A percentile compares a stretch with the other conserved stretches of the same genome.
Evolutionary conservation across 2,113 vertebrate species (phyloP).

Genomic region (Sminthopsis crassicaudata): DNA sequence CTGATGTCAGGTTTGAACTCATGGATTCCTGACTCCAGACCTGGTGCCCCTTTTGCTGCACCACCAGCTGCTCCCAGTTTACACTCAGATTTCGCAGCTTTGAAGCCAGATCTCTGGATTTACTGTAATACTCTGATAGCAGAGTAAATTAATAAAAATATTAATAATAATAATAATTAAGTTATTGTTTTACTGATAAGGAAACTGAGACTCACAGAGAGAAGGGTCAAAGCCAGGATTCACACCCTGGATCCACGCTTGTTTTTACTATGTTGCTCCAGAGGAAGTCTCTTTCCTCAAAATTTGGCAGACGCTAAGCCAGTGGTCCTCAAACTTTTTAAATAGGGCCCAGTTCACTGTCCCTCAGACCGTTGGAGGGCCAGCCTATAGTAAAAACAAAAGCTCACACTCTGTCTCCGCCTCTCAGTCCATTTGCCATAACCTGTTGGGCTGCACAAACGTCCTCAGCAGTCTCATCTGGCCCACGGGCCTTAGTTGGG

Average conservation of each 20-base stretch:
- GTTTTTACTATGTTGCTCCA: not conserved
- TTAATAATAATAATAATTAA: not conserved
- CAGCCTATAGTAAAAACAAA: no score
- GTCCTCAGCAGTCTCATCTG: no score
- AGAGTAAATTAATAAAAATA: no score
- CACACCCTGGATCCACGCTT: not conserved
- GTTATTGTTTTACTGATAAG: conserved; percentile 35
- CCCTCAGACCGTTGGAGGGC: no score
- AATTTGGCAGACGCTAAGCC: not conserved
- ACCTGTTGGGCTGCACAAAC: no score
- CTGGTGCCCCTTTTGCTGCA: not conserved
- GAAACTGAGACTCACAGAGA: conserved; percentile 38
- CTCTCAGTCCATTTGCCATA: no score
- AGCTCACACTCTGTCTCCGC: no score
- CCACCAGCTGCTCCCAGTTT: not conserved
- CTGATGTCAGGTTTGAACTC: no score
- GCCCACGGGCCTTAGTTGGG: no score
- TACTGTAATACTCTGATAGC: not conserved
- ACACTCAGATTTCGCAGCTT: not conserved
- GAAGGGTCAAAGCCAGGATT: conserved; percentile 4
- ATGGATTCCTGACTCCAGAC: not conserved
- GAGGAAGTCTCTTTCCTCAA: not conserved
- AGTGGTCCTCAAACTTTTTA: no score
- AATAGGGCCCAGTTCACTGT: no score
- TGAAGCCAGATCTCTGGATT: not conserved